Base-by-base conservation (phyloP, 1,140 invertebrate genomes). In the Piezodorus guildinii region DNA sequence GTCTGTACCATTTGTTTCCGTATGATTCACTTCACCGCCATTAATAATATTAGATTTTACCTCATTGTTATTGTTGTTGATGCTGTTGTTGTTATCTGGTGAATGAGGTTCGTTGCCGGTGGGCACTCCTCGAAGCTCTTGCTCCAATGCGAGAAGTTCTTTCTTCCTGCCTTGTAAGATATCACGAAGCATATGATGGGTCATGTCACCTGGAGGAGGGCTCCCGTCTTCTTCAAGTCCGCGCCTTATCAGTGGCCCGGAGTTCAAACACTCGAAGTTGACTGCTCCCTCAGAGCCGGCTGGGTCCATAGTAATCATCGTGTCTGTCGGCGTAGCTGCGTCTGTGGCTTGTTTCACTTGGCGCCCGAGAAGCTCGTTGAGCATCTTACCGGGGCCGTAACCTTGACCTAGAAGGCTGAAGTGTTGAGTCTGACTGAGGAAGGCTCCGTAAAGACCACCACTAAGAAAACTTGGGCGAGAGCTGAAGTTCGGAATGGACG, bases 401-500 rank as follows among this genome's bases (percentile, higher is more conserved):
- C 83, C 82, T 74, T 83, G 82, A 72, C 83, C 85, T 73, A 88
- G 86, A 66, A 87, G 81, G 74, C 85, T 85, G 79, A 87, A 86
- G 77, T 83, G 84, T 75, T 82, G 82, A 72, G 77, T 76, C 74
- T 80, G 78, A 69, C 81, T 84, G 74, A 88, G 87, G 77, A 88
- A 85, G 74, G 85, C 84, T 75, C 85, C 82, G 85, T 89, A 90
- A 72, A 90, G 78, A 80, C 85, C 83, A 74, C 85, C 81, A 75
- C 86, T 85, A 76, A 90, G 85, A 78, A 88, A 88, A 75, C 82
- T 84, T 76, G 84, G 85, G 76, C 87, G 84, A 78, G 86, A 88
- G 80, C 85, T 85, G 74, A 87, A 87, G 77, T 86, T 88, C 76
- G 87, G 86, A 73, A 90, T 90, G 75, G 86, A 88, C 70, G 88